phyloP scores from a whole-genome alignment of 2,113 vertebrate species.

The Raja brachyura region DNA sequence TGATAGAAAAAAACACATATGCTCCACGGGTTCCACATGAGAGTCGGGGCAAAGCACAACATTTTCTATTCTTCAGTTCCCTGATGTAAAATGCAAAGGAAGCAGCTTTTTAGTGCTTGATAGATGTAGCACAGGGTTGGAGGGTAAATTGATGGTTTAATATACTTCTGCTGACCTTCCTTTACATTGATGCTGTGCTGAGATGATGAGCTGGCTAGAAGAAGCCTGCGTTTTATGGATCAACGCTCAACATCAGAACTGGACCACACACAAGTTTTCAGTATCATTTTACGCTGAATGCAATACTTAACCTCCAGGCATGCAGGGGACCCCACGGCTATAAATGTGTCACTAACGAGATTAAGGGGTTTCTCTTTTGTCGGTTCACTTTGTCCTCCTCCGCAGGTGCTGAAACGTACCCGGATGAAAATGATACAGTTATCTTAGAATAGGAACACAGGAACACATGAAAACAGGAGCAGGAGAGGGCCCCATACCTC shows the following conservation, averaged over 20 bases:
- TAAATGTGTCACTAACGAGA: neutral
- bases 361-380: neutral
- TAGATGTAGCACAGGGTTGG: neutral
- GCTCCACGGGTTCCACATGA: no score
- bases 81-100: neutral
- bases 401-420: neutral
- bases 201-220: neutral
- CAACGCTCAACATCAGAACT: slow-evolving; percentile 17
- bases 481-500: no score
- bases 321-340: neutral
- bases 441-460: no score
- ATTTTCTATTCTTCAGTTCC: neutral
- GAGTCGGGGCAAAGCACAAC: neutral
- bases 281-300: neutral
- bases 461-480: no score
- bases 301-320: neutral
- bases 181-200: neutral
- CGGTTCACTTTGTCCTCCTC: neutral
- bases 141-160: neutral
- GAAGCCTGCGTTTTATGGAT: neutral
- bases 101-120: neutral
- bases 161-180: slow-evolving; percentile 6
- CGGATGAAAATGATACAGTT: neutral
- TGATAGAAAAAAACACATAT: no score
- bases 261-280: neutral